These are phyloP conservation scores for Pterostichus niger DNA, from an alignment of 2,888 invertebrate genomes.

Conservation along the genomic window DNA sequence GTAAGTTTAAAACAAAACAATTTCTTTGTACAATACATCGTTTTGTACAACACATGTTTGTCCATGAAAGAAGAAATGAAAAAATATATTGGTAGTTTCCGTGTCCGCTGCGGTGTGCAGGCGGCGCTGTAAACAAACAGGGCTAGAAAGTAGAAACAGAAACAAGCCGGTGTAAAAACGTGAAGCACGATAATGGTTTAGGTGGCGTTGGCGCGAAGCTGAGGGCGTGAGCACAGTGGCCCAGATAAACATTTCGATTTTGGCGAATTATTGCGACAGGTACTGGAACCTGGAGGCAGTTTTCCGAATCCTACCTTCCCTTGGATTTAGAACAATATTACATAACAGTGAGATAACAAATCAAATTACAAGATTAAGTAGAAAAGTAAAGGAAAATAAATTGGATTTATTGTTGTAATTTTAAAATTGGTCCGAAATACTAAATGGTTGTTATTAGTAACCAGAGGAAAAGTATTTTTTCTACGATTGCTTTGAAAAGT, in stretches of 20 bases:
- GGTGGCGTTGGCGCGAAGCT: not conserved
- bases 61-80: conserved; percentile 1
- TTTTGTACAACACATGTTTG: conserved; percentile 3
- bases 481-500: too few relatives aligned
- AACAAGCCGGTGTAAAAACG: conserved; percentile 34
- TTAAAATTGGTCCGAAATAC: too few relatives aligned
- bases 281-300: not conserved
- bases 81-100: not conserved
- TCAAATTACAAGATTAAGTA: too few relatives aligned
- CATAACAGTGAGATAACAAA: too few relatives aligned
- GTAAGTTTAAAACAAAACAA: conserved; percentile 2
- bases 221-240: not conserved
- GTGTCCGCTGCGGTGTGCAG: not conserved
- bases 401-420: too few relatives aligned
- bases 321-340: too few relatives aligned
- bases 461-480: too few relatives aligned
- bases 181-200: conserved; percentile 30
- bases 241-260: conserved; percentile 45
- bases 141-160: conserved; percentile 12
- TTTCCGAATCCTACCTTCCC: too few relatives aligned
- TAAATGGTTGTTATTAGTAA: too few relatives aligned
- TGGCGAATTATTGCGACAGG: not conserved
- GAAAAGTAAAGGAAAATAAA: too few relatives aligned
- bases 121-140: conserved; percentile 14
- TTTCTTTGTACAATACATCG: conserved; percentile 30